Evolutionary conservation across 2,113 vertebrate species (phyloP), one percentile per base, ranked within the genome.

Genomic region (Sprattus sprattus): DNA sequence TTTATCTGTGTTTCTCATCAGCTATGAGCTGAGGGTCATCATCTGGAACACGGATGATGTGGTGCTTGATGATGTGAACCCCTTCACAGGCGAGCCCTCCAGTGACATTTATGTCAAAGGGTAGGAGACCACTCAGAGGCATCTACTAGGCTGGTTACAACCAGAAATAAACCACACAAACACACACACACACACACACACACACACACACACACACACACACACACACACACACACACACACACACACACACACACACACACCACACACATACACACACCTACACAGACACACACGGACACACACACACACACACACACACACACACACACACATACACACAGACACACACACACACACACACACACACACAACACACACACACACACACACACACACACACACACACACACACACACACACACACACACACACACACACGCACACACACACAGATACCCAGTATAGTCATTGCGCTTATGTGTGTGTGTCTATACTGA

Each of bases 61-160:
- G 45, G 95, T 97, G 81, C 95, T 99, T 91, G 97, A 97, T 52
- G 98, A 99, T 0, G 95, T 98, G 84, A 99, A 98, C 88, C 97
- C 96, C 0, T 93, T 99, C 90, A 99, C 97, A 0, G 97, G 98
- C 83, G 94, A 95, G 71, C 94, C 93, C 2, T 98, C 97, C 0
- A 98, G 97, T 0, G 98, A 99, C 92, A 99, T 99, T 92, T 99
- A 99, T 0, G 95, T 99, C 54, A 99, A 97, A 94, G 97, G 97
- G 98, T 98, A 75, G 82, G 90, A 82, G 7, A 28, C 28, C 1
- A 81, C 28, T 16, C 71, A 85, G 32, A 84, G 64, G 60, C 22
- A 25, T 57, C 57, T 1, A 71, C 15, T 25, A 28, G 9, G 22
- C 18, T 64, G 18, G 22, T 22, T n/a, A 64, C 57, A 64, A 22